Evolutionary conservation across 1,140 invertebrate genomes (phyloP).

Genomic region (Drosophila sp.): DNA sequence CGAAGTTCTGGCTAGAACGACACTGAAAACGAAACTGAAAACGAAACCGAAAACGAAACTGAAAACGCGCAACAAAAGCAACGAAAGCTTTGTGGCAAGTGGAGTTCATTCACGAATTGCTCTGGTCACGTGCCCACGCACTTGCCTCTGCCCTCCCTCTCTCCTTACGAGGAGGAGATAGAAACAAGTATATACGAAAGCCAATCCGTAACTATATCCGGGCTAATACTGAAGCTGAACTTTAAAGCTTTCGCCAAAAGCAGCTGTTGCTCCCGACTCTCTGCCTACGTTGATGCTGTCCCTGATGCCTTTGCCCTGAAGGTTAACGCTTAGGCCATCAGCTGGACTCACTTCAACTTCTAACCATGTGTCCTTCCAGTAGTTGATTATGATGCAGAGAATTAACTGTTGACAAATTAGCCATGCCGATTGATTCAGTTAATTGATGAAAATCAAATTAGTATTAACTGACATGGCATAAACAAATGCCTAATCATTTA

Average conservation of each 20-base stretch:
- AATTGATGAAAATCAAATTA: constrained; percentile 35
- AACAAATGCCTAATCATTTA: constrained; percentile 10
- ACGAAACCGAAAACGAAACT: background rate
- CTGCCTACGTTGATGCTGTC: background rate
- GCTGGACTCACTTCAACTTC: background rate
- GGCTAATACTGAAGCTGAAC: constrained; percentile 32
- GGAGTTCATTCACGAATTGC: constrained; percentile 59
- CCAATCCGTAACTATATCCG: constrained; percentile 32
- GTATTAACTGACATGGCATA: background rate
- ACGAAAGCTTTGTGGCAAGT: constrained; percentile 47
- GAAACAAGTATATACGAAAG: background rate
- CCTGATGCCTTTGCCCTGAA: constrained; percentile 12
- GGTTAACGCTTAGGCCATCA: constrained; percentile 13
- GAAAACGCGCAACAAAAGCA: constrained; percentile 34
- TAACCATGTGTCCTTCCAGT: background rate
- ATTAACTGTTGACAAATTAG: constrained; percentile 39
- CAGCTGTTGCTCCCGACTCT: constrained; percentile 49
- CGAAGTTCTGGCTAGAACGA: constrained; percentile 20
- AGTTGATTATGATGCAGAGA: background rate
- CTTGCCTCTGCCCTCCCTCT: constrained; percentile 25
- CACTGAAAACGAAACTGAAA: constrained; percentile 30
- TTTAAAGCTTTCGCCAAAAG: constrained; percentile 30
- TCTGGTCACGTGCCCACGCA: constrained; percentile 50
- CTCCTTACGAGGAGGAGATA: no score
- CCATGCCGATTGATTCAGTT: constrained; percentile 48